A percentile compares a stretch with the other conserved stretches of the same genome.
Conservation (phyloP, 1,140 invertebrate genomes). For the Ephestia elutella region DNA sequence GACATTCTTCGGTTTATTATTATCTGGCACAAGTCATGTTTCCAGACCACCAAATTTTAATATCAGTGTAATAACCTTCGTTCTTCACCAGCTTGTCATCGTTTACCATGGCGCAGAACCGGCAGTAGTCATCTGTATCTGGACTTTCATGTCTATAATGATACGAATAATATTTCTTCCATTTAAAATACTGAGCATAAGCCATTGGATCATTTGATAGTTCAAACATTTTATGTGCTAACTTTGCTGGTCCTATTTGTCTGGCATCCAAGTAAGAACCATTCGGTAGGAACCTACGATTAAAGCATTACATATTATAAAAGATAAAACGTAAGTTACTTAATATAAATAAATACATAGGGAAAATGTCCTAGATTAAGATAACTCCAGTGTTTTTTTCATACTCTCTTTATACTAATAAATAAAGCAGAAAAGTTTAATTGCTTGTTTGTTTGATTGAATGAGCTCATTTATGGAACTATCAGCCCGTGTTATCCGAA, state of each 20-base stretch:
- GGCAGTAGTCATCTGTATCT: conserved; percentile 37
- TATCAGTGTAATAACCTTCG: conserved; percentile 17
- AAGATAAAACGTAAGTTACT: too few relatives aligned
- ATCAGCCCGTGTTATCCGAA: too few relatives aligned
- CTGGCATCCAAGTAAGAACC: conserved; percentile 38
- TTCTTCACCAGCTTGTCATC: conserved; percentile 15
- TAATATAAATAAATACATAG: too few relatives aligned
- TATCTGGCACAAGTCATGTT: conserved; percentile 6
- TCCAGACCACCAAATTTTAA: conserved; percentile 31
- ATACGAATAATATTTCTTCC: conserved; percentile 39
- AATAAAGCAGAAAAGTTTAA: too few relatives aligned
- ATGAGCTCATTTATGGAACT: too few relatives aligned
- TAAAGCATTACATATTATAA: too few relatives aligned
- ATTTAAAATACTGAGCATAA: conserved; percentile 37
- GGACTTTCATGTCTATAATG: conserved; percentile 28
- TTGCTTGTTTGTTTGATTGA: too few relatives aligned
- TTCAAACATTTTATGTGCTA: conserved; percentile 32
- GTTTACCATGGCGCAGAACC: conserved; percentile 37
- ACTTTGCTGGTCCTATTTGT: conserved; percentile 23
- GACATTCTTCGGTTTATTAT: neutral
- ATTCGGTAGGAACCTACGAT: conserved; percentile 41
- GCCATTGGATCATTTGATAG: conserved; percentile 24
- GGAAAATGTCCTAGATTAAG: too few relatives aligned
- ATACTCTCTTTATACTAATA: neutral
- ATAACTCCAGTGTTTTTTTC: neutral